phyloP scores from a whole-genome alignment of 2,113 vertebrate species.

The Sporophila hypoxantha region DNA sequence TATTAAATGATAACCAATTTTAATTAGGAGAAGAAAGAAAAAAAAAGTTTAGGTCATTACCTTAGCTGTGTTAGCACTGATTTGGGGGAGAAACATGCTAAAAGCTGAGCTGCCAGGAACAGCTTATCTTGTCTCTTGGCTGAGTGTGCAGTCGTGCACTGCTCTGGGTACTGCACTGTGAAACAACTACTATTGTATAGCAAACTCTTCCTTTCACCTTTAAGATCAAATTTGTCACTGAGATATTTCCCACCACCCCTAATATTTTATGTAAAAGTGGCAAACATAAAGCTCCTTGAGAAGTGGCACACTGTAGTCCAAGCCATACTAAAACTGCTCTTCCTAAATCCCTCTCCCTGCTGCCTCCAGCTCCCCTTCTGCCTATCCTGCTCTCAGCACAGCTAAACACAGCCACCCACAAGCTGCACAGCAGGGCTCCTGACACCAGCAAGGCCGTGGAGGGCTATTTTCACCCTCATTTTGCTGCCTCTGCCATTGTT shows the following conservation, averaged over 20 bases:
- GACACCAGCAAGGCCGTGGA: accelerated
- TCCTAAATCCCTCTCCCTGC: background rate
- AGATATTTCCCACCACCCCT: background rate
- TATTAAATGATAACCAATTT: background rate
- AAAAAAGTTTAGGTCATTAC: background rate
- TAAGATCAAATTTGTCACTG: background rate
- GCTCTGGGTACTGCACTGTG: background rate
- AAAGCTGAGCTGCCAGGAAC: background rate
- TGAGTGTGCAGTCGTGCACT: background rate
- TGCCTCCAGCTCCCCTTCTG: background rate
- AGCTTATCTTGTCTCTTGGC: background rate
- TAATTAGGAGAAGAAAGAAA: background rate
- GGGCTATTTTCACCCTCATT: background rate
- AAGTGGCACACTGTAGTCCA: background rate
- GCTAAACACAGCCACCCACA: background rate
- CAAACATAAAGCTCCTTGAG: background rate
- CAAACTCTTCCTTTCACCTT: background rate
- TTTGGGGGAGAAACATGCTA: background rate
- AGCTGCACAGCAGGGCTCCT: background rate
- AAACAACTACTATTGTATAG: background rate
- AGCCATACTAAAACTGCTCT: background rate
- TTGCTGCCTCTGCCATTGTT: background rate
- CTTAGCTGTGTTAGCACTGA: background rate
- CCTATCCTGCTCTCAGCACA: background rate
- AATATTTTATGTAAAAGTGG: background rate